These are phyloP conservation scores for Epinotia nisella DNA, from an alignment of 2,888 invertebrate species.

Conservation along the genomic window DNA sequence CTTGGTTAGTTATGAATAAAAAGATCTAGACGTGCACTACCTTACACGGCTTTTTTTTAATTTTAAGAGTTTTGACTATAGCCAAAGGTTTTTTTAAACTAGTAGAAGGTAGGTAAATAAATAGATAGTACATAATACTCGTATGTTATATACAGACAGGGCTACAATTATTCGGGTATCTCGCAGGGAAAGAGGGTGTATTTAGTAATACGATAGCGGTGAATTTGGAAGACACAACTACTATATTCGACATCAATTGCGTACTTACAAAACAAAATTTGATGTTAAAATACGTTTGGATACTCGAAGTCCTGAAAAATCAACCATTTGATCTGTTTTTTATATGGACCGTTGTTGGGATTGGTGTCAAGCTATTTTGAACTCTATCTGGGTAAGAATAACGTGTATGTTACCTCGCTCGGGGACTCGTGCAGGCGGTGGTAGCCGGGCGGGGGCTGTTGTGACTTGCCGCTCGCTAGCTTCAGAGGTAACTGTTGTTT, in stretches of 20 bases:
- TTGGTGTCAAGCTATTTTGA: background rate
- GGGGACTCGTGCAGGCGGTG: slow-evolving; percentile 78
- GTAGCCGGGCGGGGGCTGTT: slow-evolving; percentile 79
- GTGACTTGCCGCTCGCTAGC: slow-evolving; percentile 86
- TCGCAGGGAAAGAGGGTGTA: slow-evolving; percentile 21
- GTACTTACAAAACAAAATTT: slow-evolving; percentile 72
- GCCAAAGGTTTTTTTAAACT: too few relatives aligned
- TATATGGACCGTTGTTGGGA: background rate
- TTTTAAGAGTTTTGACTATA: too few relatives aligned
- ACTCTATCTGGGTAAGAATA: background rate
- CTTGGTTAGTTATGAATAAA: too few relatives aligned
- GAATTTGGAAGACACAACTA: slow-evolving; percentile 55
- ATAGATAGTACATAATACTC: too few relatives aligned
- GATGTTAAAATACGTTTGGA: slow-evolving; percentile 80
- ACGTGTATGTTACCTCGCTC: slow-evolving; percentile 65
- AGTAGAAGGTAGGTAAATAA: too few relatives aligned
- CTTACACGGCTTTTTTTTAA: too few relatives aligned
- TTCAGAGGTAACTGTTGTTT: slow-evolving; percentile 96
- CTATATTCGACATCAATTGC: slow-evolving; percentile 53
- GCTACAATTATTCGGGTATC: slow-evolving; percentile 35
- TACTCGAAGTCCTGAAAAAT: slow-evolving; percentile 77
- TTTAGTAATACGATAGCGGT: slow-evolving; percentile 16
- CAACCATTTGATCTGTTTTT: slow-evolving; percentile 81
- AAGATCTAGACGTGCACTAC: too few relatives aligned
- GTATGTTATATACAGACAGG: background rate